phyloP scores from a whole-genome alignment of 2,113 vertebrate genomes.

The Rhea americana region DNA sequence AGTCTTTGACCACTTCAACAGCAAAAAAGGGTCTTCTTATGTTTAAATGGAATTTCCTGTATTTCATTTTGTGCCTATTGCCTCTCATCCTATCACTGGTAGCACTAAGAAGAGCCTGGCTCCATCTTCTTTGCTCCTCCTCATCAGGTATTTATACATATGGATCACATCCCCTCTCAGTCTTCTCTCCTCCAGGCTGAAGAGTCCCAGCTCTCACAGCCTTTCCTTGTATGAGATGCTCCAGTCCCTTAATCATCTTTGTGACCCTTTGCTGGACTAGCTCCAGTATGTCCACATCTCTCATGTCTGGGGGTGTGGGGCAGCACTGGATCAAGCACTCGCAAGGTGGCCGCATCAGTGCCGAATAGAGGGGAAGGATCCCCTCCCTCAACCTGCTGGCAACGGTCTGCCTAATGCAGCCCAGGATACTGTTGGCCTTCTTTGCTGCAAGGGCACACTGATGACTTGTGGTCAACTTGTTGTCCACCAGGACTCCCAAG shows the following conservation, averaged over 20 bases:
- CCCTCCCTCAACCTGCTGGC: background rate
- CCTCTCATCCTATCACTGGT: background rate
- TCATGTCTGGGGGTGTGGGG: background rate
- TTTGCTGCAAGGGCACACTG: background rate
- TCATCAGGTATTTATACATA: background rate
- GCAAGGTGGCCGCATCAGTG: background rate
- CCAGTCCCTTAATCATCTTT: background rate
- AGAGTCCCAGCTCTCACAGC: background rate
- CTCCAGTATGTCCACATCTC: background rate
- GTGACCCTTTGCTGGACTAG: rapidly evolving
- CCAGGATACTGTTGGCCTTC: background rate
- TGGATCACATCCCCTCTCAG: background rate
- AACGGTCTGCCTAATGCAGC: background rate
- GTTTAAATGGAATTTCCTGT: background rate
- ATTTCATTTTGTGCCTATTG: background rate
- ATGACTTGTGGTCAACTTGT: background rate
- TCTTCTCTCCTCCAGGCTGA: background rate
- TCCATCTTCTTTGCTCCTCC: background rate
- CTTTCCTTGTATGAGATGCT: background rate
- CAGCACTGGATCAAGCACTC: background rate
- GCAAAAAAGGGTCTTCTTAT: background rate
- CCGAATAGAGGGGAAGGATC: background rate
- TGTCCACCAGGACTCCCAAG: background rate
- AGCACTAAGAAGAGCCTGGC: background rate
- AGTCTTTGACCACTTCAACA: background rate